Evolutionary conservation across 2,113 vertebrate species (phyloP).

Genomic region (Cinclus mexicanus): DNA sequence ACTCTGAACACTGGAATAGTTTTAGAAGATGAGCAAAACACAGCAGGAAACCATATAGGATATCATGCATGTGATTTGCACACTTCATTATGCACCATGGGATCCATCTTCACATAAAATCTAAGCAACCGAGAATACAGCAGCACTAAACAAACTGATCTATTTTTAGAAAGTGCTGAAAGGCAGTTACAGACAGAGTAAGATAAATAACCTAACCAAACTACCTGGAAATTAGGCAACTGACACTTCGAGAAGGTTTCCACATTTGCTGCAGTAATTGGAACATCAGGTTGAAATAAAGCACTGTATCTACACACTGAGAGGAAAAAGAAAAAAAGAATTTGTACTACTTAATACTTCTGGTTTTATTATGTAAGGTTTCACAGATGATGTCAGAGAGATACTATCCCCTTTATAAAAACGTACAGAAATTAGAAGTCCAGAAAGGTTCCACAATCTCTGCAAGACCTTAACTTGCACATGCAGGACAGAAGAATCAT

Average conservation of each 20-base stretch:
- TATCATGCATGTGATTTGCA: neutral
- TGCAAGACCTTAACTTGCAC: neutral
- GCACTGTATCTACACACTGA: neutral
- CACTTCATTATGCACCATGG: neutral
- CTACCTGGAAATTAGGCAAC: conserved; percentile 18
- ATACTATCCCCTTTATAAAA: neutral
- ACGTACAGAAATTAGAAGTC: neutral
- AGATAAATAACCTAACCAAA: neutral
- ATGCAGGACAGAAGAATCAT: neutral
- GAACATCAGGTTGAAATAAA: neutral
- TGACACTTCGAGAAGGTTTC: neutral
- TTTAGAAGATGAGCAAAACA: neutral
- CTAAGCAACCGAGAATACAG: neutral
- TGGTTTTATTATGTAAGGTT: neutral
- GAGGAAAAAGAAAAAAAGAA: neutral
- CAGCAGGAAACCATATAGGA: neutral
- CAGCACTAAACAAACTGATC: neutral
- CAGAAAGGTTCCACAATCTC: neutral
- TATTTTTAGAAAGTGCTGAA: conserved; percentile 17
- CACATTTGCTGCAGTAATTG: neutral
- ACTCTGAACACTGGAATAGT: neutral
- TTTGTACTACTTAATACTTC: neutral
- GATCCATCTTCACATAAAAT: neutral
- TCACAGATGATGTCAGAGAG: neutral
- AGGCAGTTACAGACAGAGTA: neutral